Conservation (phyloP, 2,113 vertebrate genomes). For the Hemibagrus wyckioides region DNA sequence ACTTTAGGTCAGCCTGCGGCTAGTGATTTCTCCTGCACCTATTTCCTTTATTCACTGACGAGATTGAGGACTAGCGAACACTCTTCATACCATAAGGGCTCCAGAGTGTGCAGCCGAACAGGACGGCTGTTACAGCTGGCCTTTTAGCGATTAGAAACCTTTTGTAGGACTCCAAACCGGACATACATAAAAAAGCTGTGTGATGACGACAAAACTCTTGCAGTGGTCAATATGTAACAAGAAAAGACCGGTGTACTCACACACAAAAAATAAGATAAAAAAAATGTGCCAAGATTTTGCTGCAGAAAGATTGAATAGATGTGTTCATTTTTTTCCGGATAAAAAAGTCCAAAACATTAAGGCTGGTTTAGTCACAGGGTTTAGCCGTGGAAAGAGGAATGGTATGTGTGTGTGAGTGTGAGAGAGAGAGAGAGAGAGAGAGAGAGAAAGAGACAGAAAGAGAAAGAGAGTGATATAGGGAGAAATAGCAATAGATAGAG, state of each 20-base stretch:
- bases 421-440: not conserved
- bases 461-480: no score
- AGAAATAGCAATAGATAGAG: no score
- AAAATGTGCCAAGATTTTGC: not conserved
- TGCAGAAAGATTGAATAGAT: not conserved
- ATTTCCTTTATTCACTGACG: not conserved
- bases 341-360: constrained; percentile 15
- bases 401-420: not conserved
- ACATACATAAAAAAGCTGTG: not conserved
- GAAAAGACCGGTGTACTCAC: not conserved
- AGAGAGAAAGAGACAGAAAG: not conserved
- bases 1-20: constrained; percentile 52
- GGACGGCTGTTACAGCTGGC: not conserved
- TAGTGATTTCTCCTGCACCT: constrained; percentile 30
- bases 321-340: not conserved
- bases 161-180: not conserved
- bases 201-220: not conserved
- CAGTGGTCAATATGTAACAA: not conserved
- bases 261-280: not conserved
- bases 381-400: constrained; percentile 1
- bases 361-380: constrained; percentile 13
- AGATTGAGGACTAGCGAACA: not conserved
- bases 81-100: not conserved
- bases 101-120: not conserved
- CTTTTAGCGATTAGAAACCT: not conserved